Evolutionary conservation across 23 tunicate genomes (phyloP).

Genomic region (Halocynthia aurantium): DNA sequence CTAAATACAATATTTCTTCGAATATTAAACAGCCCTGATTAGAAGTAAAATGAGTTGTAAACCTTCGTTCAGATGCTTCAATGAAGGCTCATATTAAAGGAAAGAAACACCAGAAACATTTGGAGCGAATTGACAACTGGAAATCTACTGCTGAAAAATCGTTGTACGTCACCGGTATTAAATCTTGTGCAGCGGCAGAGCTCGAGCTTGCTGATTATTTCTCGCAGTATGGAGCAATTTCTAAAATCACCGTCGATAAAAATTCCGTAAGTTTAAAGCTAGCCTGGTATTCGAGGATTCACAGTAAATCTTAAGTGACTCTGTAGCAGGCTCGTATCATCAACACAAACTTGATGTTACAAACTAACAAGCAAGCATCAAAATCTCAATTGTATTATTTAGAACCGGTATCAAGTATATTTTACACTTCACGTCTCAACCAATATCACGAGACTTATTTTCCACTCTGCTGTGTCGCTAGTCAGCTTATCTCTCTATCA

Average conservation of each 20-base stretch:
- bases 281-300: neutral
- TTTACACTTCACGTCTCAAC: too few species aligned
- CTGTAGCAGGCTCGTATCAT: too few species aligned
- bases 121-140: conserved; percentile 38
- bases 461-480: too few species aligned
- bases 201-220: conserved; percentile 74
- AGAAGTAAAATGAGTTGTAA: too few species aligned
- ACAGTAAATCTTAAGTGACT: neutral
- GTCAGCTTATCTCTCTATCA: too few species aligned
- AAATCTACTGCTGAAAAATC: conserved; percentile 34
- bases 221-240: conserved; percentile 34
- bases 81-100: conserved; percentile 48
- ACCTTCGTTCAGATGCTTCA: conserved; percentile 39
- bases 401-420: too few species aligned
- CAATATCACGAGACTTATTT: too few species aligned
- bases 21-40: too few species aligned
- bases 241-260: conserved; percentile 74
- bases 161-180: conserved; percentile 50
- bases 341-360: too few species aligned
- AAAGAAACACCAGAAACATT: conserved; percentile 45
- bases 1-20: too few species aligned
- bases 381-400: too few species aligned
- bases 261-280: conserved; percentile 31
- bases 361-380: too few species aligned
- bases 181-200: conserved; percentile 48